Percentiles rank a stretch among this genome's conserved stretches.
Evolutionary conservation across 2,797 vertebrate genomes (phyloP).

Genomic region (Aselliscus stoliczkanus): DNA sequence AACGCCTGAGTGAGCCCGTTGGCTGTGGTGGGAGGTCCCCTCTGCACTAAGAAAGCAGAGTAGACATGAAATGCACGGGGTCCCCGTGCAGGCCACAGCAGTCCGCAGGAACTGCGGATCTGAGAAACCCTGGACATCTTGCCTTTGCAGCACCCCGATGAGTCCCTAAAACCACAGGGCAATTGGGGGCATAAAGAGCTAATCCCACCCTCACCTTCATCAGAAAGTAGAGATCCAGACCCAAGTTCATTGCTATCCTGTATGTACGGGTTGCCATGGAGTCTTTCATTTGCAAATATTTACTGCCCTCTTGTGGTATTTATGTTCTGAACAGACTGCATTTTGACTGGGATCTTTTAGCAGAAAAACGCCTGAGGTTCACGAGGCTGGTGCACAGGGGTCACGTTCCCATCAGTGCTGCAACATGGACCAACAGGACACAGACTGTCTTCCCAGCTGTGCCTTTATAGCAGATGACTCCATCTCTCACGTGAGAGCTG

Average conservation of each 20-base stretch:
- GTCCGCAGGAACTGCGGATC: not conserved
- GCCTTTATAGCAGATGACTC: not conserved
- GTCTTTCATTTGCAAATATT: conserved; percentile 58
- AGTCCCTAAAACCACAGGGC: not conserved
- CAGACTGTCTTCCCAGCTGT: not conserved
- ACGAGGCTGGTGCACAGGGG: not conserved
- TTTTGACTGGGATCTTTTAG: not conserved
- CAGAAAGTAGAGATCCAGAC: not conserved
- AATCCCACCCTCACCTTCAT: not conserved
- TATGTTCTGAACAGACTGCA: not conserved
- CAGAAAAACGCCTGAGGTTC: not conserved
- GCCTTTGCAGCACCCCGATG: not conserved
- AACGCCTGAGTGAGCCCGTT: not conserved
- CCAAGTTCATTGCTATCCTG: fast-evolving
- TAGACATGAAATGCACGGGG: not conserved
- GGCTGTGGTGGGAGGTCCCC: not conserved
- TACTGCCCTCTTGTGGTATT: conserved; percentile 80
- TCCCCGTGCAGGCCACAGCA: fast-evolving
- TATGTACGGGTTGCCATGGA: fast-evolving
- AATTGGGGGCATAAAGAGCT: fast-evolving
- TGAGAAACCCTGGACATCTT: not conserved
- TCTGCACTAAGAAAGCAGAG: not conserved
- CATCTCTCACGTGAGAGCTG: fast-evolving
- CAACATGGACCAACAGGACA: fast-evolving
- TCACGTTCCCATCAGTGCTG: not conserved